phyloP scores from a whole-genome alignment of 2,113 vertebrate species.

The Amia ocellicauda region DNA sequence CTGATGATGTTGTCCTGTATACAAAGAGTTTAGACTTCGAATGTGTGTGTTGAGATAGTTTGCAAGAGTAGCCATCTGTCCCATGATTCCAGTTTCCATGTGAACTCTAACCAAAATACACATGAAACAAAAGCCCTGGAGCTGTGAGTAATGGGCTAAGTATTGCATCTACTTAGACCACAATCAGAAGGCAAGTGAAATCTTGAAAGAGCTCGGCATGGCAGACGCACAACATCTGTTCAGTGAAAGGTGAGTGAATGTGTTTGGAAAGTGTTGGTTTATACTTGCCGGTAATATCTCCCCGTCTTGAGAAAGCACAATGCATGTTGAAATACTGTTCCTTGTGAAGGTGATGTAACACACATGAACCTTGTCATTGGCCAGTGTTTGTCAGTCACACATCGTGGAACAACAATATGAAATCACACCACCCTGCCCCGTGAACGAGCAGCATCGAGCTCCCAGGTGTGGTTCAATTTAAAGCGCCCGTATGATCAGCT shows the following conservation, averaged over 20 bases:
- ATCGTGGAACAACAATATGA: neutral
- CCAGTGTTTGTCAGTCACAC: neutral
- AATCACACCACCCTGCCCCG: too few species aligned
- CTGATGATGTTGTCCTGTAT: neutral
- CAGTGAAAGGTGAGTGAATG: neutral
- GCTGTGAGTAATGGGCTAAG: conserved; percentile 1
- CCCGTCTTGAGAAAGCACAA: neutral
- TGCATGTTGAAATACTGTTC: neutral
- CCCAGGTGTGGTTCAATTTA: neutral
- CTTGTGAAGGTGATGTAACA: neutral
- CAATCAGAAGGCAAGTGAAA: conserved; percentile 1
- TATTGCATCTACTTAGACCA: neutral
- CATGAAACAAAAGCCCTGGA: neutral
- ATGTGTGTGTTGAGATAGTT: neutral
- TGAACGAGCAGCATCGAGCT: neutral
- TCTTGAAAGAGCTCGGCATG: neutral
- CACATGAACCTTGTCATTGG: neutral
- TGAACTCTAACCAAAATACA: neutral
- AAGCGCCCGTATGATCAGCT: too few species aligned
- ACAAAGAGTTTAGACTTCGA: neutral
- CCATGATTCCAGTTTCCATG: neutral
- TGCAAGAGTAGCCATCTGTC: neutral
- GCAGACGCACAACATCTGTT: neutral
- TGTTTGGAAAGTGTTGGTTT: neutral
- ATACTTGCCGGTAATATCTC: neutral